phyloP scores from a whole-genome alignment of 2,113 vertebrate species.

The Mus spicilegus region DNA sequence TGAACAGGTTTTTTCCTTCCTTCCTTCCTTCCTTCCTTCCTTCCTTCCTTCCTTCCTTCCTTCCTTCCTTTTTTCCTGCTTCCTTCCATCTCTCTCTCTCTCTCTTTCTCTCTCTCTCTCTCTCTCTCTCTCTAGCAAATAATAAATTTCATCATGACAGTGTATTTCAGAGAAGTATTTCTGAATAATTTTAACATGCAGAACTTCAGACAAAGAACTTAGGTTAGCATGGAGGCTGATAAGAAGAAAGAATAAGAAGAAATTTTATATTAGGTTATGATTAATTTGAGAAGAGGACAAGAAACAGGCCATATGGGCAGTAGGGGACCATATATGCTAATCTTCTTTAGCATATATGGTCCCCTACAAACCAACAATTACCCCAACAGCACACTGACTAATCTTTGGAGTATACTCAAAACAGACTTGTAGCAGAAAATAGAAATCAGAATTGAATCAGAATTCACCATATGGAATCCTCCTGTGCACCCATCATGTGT shows the following conservation, averaged over 20 bases:
- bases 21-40: too few relatives aligned
- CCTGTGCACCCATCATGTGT: not conserved
- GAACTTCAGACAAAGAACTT: not conserved
- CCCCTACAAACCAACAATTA: not conserved
- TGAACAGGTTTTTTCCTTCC: not conserved
- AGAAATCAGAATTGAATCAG: not conserved
- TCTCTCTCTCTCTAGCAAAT: not conserved
- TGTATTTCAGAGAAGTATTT: not conserved
- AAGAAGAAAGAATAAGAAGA: not conserved
- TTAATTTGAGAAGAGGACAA: not conserved
- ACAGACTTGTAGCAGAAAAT: not conserved
- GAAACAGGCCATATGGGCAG: not conserved
- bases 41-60: not conserved
- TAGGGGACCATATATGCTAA: not conserved
- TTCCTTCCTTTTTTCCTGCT: not conserved
- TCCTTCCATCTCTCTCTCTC: too few relatives aligned
- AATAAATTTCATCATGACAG: constrained; percentile 20
- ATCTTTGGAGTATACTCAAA: not conserved
- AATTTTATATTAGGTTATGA: not conserved
- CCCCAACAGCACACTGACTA: not conserved
- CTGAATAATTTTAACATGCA: constrained; percentile 26
- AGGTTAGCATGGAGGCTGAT: not conserved
- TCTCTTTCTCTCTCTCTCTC: too few relatives aligned
- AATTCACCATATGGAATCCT: not conserved
- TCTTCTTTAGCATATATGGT: too few relatives aligned